Base-by-base conservation (phyloP, 1,140 invertebrate species). In the Apis dorsata region DNA sequence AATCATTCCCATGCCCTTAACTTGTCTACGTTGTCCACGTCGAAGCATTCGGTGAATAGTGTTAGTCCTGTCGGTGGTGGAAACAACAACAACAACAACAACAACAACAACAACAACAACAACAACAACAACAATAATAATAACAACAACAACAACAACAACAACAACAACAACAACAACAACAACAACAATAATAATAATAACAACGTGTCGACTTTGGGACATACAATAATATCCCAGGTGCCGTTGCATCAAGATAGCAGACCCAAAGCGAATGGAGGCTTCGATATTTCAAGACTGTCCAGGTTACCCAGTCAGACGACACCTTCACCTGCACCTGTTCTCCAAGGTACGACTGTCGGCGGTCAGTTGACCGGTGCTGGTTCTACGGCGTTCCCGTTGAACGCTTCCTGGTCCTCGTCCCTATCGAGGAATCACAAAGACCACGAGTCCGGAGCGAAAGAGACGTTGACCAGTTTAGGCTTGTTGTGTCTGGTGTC, bases 401-500 rank as follows among this genome's bases (percentile, higher is more conserved):
- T 94, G 60, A 96, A 94, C 79, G 94, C 94, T 60, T 96, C 94
- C 74, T 94, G 94, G 92, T 94, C 94, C 21, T 92, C 94, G 9
- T 93, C 93, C 62, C 81, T 93, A 17, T 94, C 86, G 86, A 95
- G 94, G 90, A 91, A 92, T 81, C 90, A 94, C 94, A 94, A 86
- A 91, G 92, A 69, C 90, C 94, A 80, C 93, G 93, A 94, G 77
- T 94, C 95, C 11, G 96, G 96, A 0, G 95, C 96, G 15, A 96
- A 96, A 88, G 97, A 98, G 92, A 97, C 97, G 90, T 93, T 98
- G n/a, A 97, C 97, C 8, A 98, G 97, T 51, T 93, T 98, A 59
- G 98, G 97, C 2, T 92, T 98, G n/a, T 92, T 98, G 73, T 98
- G 97, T 88, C 94, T 98, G 70, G 96, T 98, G 74, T 98, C 97